Conservation (phyloP, 2,888 invertebrate species). For the Nemoura dubitans region DNA sequence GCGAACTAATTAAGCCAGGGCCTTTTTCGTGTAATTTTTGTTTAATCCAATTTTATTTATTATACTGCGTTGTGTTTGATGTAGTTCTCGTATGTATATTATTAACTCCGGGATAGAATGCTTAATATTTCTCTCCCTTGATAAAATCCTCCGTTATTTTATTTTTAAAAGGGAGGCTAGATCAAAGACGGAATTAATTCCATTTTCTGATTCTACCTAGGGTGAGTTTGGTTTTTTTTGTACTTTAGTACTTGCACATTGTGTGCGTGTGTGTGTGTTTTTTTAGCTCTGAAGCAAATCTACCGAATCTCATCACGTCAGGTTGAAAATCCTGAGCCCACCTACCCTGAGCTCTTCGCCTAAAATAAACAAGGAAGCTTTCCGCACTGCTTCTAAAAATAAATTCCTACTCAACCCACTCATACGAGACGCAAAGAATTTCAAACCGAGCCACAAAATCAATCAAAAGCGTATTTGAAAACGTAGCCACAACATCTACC, state of each 20-base stretch:
- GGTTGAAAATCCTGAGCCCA: not conserved
- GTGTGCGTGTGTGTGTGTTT: no score
- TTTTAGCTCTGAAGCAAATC: not conserved
- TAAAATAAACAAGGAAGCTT: no score
- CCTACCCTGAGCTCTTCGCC: not conserved
- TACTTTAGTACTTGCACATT: not conserved
- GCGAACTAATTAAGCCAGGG: no score
- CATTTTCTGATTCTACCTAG: not conserved
- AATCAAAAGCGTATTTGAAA: no score
- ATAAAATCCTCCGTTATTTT: not conserved
- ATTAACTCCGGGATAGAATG: no score
- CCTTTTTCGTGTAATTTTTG: no score
- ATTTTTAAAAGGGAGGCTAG: not conserved
- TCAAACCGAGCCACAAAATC: no score
- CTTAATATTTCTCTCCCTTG: not conserved
- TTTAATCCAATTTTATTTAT: not conserved
- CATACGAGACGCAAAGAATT: no score
- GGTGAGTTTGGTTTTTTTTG: not conserved
- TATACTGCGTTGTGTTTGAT: not conserved
- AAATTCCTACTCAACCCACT: no score
- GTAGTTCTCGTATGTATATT: not conserved
- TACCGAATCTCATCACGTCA: not conserved
- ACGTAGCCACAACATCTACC: no score
- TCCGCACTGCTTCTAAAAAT: no score
- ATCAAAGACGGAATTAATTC: not conserved